These are phyloP conservation scores for Diachasmimorpha longicaudata DNA, from an alignment of 1,140 invertebrate species.

Conservation along the genomic window DNA sequence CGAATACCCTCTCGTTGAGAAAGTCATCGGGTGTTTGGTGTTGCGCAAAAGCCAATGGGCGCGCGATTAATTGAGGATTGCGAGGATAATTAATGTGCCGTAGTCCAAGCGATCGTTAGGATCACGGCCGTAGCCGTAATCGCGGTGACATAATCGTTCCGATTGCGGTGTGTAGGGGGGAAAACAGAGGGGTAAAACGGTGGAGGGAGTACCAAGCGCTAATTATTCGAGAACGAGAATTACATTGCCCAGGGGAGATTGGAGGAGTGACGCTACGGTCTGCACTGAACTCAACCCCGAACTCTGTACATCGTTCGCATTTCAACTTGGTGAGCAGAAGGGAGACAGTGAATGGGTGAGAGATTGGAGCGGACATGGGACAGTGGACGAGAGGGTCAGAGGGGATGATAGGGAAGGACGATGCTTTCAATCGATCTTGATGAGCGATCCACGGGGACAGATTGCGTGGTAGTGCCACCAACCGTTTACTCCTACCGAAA, in stretches of 20 bases:
- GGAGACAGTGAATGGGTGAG: not conserved
- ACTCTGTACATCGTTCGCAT: constrained; percentile 3
- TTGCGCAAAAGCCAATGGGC: constrained; percentile 22
- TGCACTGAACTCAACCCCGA: not conserved
- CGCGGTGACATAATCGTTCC: constrained; percentile 51
- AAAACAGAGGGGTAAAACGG: not conserved
- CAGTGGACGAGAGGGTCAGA: not conserved
- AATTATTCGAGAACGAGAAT: constrained; percentile 50
- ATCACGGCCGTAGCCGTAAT: constrained; percentile 42
- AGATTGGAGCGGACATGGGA: not conserved
- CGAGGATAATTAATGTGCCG: constrained; percentile 34
- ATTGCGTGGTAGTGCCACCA: constrained; percentile 19
- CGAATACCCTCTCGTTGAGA: not conserved
- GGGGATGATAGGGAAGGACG: not conserved
- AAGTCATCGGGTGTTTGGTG: constrained; percentile 20
- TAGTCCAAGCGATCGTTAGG: constrained; percentile 48
- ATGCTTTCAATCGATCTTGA: constrained; percentile 30
- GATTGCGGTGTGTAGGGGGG: constrained; percentile 34
- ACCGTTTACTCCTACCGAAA: not conserved
- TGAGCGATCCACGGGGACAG: constrained; percentile 27
- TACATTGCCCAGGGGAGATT: constrained; percentile 35
- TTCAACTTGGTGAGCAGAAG: not conserved
- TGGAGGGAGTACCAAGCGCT: constrained; percentile 19
- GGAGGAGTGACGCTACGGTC: constrained; percentile 18
- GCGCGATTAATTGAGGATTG: constrained; percentile 56